Conservation (phyloP, 2,888 invertebrate species). For the Diaphora mendica region DNA sequence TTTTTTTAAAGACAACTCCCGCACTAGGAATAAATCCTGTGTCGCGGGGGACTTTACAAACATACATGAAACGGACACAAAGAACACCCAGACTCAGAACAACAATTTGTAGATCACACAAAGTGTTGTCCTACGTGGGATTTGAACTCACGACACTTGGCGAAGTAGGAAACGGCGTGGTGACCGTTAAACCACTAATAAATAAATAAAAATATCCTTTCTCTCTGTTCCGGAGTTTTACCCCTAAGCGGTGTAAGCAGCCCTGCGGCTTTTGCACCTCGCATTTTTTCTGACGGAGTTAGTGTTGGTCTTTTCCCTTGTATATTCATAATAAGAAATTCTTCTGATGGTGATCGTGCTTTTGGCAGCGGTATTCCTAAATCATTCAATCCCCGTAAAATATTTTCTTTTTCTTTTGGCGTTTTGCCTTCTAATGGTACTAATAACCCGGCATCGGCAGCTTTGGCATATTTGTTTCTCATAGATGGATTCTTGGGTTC, state of each 20-base stretch:
- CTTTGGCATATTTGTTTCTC: conserved; percentile 44
- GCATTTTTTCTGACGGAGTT: conserved; percentile 33
- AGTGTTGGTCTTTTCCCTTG: background rate
- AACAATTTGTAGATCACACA: too few species aligned
- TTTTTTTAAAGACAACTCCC: too few species aligned
- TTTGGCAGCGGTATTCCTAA: conserved; percentile 16
- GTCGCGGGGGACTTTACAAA: too few species aligned
- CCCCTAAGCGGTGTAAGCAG: conserved; percentile 8
- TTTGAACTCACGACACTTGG: too few species aligned
- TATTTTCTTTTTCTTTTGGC: conserved; percentile 38
- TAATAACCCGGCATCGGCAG: conserved; percentile 44
- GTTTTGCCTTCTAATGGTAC: conserved; percentile 45
- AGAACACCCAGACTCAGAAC: too few species aligned
- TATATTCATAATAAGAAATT: conserved; percentile 16
- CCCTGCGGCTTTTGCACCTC: conserved; percentile 8
- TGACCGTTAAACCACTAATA: too few species aligned
- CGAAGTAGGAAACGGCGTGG: too few species aligned
- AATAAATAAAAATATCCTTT: too few species aligned
- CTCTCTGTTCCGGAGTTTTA: conserved; percentile 42
- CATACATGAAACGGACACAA: too few species aligned
- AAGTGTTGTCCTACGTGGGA: too few species aligned
- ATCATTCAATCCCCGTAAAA: conserved; percentile 27
- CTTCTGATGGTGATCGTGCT: conserved; percentile 40
- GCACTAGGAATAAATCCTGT: too few species aligned
- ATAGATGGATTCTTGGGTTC: conserved; percentile 46